These are phyloP conservation scores for Pyrocoelia pectoralis DNA, from an alignment of 2,888 invertebrate genomes.

Conservation along the genomic window DNA sequence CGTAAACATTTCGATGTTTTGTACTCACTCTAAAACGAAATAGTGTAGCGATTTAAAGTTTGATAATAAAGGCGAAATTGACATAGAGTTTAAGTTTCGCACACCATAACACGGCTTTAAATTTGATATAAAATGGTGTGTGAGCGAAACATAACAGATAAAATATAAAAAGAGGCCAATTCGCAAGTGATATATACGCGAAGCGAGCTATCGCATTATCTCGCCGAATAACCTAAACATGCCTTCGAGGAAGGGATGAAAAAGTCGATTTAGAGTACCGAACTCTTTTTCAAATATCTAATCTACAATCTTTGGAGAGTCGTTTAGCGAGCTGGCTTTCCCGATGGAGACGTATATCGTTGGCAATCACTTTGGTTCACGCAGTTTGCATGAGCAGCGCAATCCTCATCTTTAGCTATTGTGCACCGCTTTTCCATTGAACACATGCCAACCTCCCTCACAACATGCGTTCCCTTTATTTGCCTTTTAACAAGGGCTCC, in stretches of 20 bases:
- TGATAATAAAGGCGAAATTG: slow-evolving; percentile 9
- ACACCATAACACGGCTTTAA: slow-evolving; percentile 37
- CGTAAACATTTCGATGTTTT: no score
- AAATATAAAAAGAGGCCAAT: slow-evolving; percentile 45
- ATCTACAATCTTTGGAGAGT: slow-evolving; percentile 58
- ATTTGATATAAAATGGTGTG: slow-evolving; percentile 44
- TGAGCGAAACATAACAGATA: slow-evolving; percentile 48
- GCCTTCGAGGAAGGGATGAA: slow-evolving; percentile 46
- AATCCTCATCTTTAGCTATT: slow-evolving; percentile 39
- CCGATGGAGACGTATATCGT: slow-evolving; percentile 51
- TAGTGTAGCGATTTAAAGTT: neutral
- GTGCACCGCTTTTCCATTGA: slow-evolving; percentile 29
- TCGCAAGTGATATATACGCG: slow-evolving; percentile 46
- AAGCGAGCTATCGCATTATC: slow-evolving; percentile 46
- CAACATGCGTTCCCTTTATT: slow-evolving; percentile 24
- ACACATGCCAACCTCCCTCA: slow-evolving; percentile 23
- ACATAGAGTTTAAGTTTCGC: slow-evolving; percentile 28
- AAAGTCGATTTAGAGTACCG: slow-evolving; percentile 57
- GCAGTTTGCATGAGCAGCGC: slow-evolving; percentile 49
- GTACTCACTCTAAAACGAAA: neutral
- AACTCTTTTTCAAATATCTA: slow-evolving; percentile 55
- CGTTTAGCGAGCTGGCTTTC: slow-evolving; percentile 51
- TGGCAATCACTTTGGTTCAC: slow-evolving; percentile 52
- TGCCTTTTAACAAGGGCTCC: slow-evolving; percentile 26
- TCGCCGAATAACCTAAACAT: slow-evolving; percentile 46